Evolutionary conservation across 2,888 invertebrate species (phyloP).

Genomic region (Ceramica pisi): DNA sequence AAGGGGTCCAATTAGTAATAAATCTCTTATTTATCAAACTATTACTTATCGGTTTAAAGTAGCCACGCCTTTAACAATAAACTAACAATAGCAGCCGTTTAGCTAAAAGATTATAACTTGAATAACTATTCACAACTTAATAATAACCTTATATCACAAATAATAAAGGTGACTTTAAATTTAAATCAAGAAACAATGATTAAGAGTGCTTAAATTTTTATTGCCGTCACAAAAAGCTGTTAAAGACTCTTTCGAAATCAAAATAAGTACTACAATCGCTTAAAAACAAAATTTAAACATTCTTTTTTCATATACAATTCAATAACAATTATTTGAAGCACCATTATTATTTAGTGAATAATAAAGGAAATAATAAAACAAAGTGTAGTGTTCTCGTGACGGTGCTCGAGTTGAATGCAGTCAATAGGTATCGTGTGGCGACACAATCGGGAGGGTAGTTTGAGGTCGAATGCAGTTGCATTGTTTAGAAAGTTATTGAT

Average conservation of each 20-base stretch:
- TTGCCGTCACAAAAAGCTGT: slow-evolving; percentile 5
- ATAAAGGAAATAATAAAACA: slow-evolving; percentile 64
- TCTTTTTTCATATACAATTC: slow-evolving; percentile 26
- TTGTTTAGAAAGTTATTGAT: slow-evolving; percentile 57
- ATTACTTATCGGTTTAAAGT: slow-evolving; percentile 63
- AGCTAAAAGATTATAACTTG: slow-evolving; percentile 35
- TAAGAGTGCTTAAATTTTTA: slow-evolving; percentile 11
- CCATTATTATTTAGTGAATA: slow-evolving; percentile 60
- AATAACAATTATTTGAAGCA: slow-evolving; percentile 61
- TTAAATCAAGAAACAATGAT: slow-evolving; percentile 4
- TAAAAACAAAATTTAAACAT: slow-evolving; percentile 3
- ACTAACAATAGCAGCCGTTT: slow-evolving; percentile 51
- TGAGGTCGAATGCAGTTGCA: slow-evolving; percentile 53
- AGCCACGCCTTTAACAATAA: slow-evolving; percentile 65
- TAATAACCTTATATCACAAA: not conserved
- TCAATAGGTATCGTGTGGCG: slow-evolving; percentile 72
- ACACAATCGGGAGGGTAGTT: slow-evolving; percentile 52
- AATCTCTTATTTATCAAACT: slow-evolving; percentile 57
- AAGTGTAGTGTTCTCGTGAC: slow-evolving; percentile 59
- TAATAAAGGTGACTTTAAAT: slow-evolving; percentile 21
- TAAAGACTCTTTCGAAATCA: not conserved
- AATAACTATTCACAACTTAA: slow-evolving; percentile 17
- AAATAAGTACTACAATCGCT: slow-evolving; percentile 32
- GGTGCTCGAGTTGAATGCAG: slow-evolving; percentile 57
- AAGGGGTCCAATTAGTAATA: slow-evolving; percentile 54